Percentiles rank a stretch among this genome's conserved stretches.
These are phyloP conservation scores for Leptinotarsa undecemlineata DNA, from an alignment of 1,140 invertebrate genomes.

Conservation along the genomic window DNA sequence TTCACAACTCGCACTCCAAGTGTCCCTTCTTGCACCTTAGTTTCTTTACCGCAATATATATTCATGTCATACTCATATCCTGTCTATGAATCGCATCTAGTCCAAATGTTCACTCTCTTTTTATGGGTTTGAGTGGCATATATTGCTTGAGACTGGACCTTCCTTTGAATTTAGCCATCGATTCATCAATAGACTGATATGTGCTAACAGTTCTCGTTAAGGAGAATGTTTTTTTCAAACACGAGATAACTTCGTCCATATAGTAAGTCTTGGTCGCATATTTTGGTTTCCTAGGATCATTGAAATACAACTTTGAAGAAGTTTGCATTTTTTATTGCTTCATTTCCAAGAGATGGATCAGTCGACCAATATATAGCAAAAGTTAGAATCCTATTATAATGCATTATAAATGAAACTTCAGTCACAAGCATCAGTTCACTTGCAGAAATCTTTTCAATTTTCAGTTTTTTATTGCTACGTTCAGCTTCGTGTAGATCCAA, in stretches of 20 bases:
- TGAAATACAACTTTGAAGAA: background rate
- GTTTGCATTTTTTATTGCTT: slow-evolving; percentile 12
- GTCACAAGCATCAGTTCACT: background rate
- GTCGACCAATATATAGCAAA: slow-evolving; percentile 18
- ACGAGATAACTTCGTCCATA: background rate
- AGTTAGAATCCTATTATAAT: slow-evolving; percentile 4
- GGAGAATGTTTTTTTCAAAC: background rate
- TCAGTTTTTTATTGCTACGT: slow-evolving; percentile 5
- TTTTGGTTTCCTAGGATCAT: background rate
- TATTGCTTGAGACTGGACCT: slow-evolving; percentile 50
- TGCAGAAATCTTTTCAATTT: no score
- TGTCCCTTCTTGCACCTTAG: no score
- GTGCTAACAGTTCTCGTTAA: slow-evolving; percentile 15
- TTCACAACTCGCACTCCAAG: no score
- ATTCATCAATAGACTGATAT: slow-evolving; percentile 40
- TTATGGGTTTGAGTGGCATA: slow-evolving; percentile 52
- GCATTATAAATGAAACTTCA: slow-evolving; percentile 14
- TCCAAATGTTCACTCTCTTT: background rate
- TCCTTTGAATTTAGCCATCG: slow-evolving; percentile 54
- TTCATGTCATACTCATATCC: no score
- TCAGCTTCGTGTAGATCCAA: background rate
- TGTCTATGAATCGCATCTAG: no score
- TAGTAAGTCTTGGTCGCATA: background rate
- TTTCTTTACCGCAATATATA: no score
- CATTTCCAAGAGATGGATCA: slow-evolving; percentile 20